Evolutionary conservation across 2,797 vertebrate genomes (phyloP).

Genomic region (Anomalospiza imberbis): DNA sequence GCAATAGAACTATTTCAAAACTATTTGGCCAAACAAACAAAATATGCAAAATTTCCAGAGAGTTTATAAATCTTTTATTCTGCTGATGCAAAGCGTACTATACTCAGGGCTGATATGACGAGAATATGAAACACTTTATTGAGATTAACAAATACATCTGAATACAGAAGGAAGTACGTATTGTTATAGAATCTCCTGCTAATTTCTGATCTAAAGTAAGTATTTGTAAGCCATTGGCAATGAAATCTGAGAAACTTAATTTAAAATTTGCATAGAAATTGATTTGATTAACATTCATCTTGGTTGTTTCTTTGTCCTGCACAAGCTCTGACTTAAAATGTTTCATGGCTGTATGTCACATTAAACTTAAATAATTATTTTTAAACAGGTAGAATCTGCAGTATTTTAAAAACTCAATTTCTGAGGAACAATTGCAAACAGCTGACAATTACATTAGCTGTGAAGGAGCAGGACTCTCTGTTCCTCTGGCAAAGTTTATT

Average conservation of each 20-base stretch:
- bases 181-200: background rate
- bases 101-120: background rate
- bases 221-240: background rate
- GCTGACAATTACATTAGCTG: background rate
- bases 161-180: background rate
- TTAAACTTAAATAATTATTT: background rate
- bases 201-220: background rate
- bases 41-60: background rate
- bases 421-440: background rate
- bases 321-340: background rate
- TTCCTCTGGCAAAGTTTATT: background rate
- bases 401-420: background rate
- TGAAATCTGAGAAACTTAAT: background rate
- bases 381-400: background rate
- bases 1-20: background rate
- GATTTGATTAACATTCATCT: background rate
- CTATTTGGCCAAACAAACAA: background rate
- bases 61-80: background rate
- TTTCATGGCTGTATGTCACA: background rate
- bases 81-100: background rate
- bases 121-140: background rate
- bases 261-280: background rate
- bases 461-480: background rate
- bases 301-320: background rate
- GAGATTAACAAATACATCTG: background rate